phyloP scores from a whole-genome alignment of 2,888 invertebrate species.

The Suillia variegata region DNA sequence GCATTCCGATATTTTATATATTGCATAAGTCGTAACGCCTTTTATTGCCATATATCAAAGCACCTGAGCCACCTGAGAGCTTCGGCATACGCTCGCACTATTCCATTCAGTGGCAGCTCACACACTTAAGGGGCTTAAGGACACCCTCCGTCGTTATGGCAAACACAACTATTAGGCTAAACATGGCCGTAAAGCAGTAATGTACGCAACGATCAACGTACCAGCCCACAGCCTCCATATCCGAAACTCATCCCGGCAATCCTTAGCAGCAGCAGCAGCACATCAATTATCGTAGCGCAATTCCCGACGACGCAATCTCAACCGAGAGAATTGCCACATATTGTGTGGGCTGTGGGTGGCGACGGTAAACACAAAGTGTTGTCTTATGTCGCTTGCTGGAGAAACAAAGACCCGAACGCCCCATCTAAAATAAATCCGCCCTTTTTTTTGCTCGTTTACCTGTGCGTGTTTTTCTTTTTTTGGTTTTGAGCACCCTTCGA shows the following conservation, averaged over 20 bases:
- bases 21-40: slow-evolving; percentile 2
- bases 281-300: not conserved
- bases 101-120: not conserved
- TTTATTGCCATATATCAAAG: slow-evolving; percentile 5
- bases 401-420: not conserved
- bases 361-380: no score
- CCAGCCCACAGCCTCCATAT: not conserved
- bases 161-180: not conserved
- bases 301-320: not conserved
- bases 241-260: not conserved
- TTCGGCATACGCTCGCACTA: not conserved
- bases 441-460: not conserved
- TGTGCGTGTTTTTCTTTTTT: not conserved
- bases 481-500: no score
- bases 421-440: not conserved
- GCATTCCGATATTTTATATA: not conserved
- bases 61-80: slow-evolving; percentile 8
- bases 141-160: not conserved
- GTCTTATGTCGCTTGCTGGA: no score
- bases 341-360: not conserved
- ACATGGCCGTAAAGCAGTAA: no score
- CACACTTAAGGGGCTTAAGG: not conserved
- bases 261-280: not conserved
- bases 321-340: not conserved
- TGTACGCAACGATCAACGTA: no score